Evolutionary conservation across 2,888 invertebrate genomes (phyloP).

Genomic region (Petrophora chlorosata): DNA sequence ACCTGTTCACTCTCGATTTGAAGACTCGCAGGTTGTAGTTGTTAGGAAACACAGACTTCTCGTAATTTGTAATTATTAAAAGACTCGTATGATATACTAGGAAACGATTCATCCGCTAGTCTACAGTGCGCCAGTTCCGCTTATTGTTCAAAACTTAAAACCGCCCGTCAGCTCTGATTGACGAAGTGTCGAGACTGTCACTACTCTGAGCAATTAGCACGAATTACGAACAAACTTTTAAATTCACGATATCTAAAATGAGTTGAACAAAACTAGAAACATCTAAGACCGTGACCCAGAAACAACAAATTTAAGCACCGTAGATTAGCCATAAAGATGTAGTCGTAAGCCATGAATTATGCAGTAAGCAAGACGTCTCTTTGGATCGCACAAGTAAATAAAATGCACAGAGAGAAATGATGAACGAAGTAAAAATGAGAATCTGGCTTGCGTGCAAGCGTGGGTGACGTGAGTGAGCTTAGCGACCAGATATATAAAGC

Average conservation of each 20-base stretch:
- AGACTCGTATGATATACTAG: too few species aligned
- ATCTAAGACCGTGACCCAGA: constrained; percentile 38
- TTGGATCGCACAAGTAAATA: constrained; percentile 37
- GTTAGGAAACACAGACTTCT: too few species aligned
- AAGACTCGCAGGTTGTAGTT: too few species aligned
- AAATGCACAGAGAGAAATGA: constrained; percentile 38
- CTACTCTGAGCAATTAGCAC: neutral
- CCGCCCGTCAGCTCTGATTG: neutral
- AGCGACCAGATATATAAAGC: constrained; percentile 66
- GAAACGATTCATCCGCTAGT: neutral
- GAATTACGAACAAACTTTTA: neutral
- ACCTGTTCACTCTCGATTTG: too few species aligned
- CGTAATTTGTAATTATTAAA: too few species aligned
- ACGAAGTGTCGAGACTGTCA: neutral
- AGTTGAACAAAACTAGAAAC: constrained; percentile 24
- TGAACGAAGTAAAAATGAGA: constrained; percentile 47
- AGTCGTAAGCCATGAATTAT: constrained; percentile 25
- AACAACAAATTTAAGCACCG: constrained; percentile 29
- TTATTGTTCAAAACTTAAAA: neutral
- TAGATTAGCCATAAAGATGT: constrained; percentile 34
- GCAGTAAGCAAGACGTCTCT: constrained; percentile 23
- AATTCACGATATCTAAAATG: neutral
- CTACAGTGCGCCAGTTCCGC: neutral
- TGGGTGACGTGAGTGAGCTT: constrained; percentile 62
- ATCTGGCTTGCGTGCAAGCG: constrained; percentile 57